These are phyloP conservation scores for Xenentodon cancila DNA, from an alignment of 2,797 vertebrate genomes.

Conservation along the genomic window DNA sequence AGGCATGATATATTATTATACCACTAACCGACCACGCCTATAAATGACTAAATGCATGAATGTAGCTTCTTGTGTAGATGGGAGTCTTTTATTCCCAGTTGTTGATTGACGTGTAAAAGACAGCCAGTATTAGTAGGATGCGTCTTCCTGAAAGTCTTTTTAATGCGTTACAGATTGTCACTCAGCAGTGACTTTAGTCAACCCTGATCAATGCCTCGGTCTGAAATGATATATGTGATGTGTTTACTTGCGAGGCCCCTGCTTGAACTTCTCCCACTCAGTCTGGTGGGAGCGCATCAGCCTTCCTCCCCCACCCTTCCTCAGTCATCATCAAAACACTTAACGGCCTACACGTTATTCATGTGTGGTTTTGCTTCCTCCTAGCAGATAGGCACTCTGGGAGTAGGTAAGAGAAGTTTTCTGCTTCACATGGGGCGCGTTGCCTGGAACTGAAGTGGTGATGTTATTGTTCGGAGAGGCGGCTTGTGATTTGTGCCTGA, in stretches of 20 bases:
- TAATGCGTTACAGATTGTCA: too few relatives aligned
- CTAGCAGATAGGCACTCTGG: constrained; percentile 39
- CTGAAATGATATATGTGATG: constrained; percentile 16
- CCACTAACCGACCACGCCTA: too few relatives aligned
- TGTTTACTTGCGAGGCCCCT: constrained; percentile 33
- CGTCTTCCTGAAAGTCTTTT: too few relatives aligned
- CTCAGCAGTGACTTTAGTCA: too few relatives aligned
- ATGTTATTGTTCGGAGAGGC: constrained; percentile 15
- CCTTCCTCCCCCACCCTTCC: constrained; percentile 15
- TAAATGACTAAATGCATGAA: too few relatives aligned
- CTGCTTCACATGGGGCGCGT: background rate
- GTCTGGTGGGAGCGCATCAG: constrained; percentile 30
- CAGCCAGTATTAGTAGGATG: too few relatives aligned
- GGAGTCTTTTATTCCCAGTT: too few relatives aligned
- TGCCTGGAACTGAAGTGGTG: constrained; percentile 7
- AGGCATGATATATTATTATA: too few relatives aligned
- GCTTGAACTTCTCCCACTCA: constrained; percentile 39
- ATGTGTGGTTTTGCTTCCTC: constrained; percentile 37
- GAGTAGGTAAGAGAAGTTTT: constrained; percentile 39
- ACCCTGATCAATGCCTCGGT: background rate
- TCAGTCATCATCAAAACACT: constrained; percentile 43
- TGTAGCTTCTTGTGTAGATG: too few relatives aligned
- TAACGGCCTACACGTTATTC: constrained; percentile 47
- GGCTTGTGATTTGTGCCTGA: background rate
- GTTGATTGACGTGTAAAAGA: too few relatives aligned